phyloP scores from a whole-genome alignment of 1,140 invertebrate species.

The Papilio aristodemus region DNA sequence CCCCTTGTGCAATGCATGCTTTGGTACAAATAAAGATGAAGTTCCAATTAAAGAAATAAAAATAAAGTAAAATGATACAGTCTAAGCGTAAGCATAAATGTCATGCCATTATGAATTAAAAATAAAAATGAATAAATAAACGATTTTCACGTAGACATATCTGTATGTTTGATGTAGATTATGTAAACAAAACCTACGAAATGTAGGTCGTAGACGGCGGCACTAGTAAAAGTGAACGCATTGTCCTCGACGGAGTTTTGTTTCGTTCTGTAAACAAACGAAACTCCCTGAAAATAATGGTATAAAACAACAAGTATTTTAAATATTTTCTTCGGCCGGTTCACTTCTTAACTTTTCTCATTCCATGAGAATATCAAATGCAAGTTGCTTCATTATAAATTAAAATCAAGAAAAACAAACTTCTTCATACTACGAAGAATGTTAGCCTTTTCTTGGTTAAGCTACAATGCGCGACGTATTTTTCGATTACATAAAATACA shows the following conservation, averaged over 20 bases:
- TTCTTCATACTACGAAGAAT: not conserved
- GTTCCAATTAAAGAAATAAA: no score
- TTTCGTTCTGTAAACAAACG: not conserved
- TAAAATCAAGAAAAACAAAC: not conserved
- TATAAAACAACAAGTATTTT: conserved; percentile 4
- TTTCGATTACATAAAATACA: not conserved
- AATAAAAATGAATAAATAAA: not conserved
- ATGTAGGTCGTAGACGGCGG: not conserved
- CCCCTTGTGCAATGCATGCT: no score
- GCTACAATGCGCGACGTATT: not conserved
- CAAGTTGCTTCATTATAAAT: conserved; percentile 7
- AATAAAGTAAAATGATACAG: no score
- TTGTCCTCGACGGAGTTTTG: not conserved
- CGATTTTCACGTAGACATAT: not conserved
- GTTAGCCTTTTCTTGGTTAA: not conserved
- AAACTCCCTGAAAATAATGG: not conserved
- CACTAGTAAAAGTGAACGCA: not conserved
- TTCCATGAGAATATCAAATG: not conserved
- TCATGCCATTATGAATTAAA: no score
- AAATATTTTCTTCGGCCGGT: not conserved
- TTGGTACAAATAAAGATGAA: no score
- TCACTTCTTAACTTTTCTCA: conserved; percentile 14
- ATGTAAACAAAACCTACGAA: not conserved
- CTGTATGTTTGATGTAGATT: not conserved
- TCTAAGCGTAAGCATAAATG: no score